These are phyloP conservation scores for Sipha maydis DNA, from an alignment of 2,888 invertebrate genomes.

Conservation along the genomic window DNA sequence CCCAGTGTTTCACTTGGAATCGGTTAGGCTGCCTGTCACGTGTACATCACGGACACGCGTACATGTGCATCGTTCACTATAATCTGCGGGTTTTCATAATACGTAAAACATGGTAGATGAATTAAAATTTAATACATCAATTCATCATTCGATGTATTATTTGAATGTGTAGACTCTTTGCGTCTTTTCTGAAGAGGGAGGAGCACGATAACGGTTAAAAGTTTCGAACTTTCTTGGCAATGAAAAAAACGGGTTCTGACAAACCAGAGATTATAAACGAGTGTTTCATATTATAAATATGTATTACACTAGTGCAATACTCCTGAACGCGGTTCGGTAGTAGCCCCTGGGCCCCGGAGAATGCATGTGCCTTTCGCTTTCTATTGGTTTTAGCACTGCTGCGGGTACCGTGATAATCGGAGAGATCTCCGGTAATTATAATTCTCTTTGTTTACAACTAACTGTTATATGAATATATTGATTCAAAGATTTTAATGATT, in stretches of 20 bases:
- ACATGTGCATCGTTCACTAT: neutral
- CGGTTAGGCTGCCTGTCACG: neutral
- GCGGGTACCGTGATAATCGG: neutral
- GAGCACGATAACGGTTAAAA: neutral
- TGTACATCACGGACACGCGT: neutral
- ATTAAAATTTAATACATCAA: neutral
- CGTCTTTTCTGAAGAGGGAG: neutral
- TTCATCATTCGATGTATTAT: neutral
- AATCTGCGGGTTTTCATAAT: neutral
- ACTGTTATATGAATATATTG: slow-evolving; percentile 10
- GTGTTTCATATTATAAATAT: no score
- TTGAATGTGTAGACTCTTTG: neutral
- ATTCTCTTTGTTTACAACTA: slow-evolving; percentile 2
- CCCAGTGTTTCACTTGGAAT: slow-evolving; percentile 21
- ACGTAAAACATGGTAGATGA: neutral
- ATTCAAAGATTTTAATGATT: slow-evolving; percentile 19
- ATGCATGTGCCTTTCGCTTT: slow-evolving; percentile 41
- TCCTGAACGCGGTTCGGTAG: neutral
- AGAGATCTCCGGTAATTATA: slow-evolving; percentile 27
- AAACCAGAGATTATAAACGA: neutral
- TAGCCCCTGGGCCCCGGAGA: neutral
- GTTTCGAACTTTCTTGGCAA: slow-evolving; percentile 22
- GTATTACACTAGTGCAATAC: neutral
- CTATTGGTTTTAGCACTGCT: slow-evolving; percentile 43
- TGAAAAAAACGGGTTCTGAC: slow-evolving; percentile 14